Base-by-base conservation (phyloP, 2,888 invertebrate genomes). In the Hemistola chrysoprasaria region DNA sequence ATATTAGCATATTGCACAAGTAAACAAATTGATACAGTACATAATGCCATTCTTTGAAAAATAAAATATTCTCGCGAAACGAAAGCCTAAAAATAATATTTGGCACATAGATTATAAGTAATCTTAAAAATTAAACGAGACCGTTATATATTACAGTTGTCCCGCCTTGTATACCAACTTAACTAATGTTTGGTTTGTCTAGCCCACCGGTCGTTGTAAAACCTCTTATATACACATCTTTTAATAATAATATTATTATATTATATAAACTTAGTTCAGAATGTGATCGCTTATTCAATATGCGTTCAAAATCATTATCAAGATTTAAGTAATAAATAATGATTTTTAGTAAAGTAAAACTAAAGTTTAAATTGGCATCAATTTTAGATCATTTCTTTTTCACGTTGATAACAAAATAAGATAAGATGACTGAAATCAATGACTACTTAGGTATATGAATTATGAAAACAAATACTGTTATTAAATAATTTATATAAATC, bases 101-200 rank as follows among this genome's bases (percentile, higher is more conserved):
- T 83, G 83, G 81, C 85, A 81, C 78, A 68, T 69, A 75, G 66
- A 61, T 75, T 75, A 76, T 71, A 61, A 40, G 61, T 69, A 68
- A 59, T 27, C 46, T 40, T 51, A 57, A 52, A 40, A 26, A 8
- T 44, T 58, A 59, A 59, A 76, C 70, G 83, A 78, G 81, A 70
- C 53, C 50, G 54, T 66, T 80, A 86, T 87, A 82, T 86, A 47
- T 53, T 85, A 88, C 87, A 87, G 54, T 44, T 56, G 56, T 71
- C 86, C 41, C 82, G 73, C 74, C 83, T 53, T 55, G 42, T 22
- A 47, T 47, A 53, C 52, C 45, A 59, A 62, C 72, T 45, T 83
- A 82, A 74, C 58, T 82, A 79, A 78, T 87, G 83, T 88, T 87
- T 88, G 87, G 87, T 88, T 86, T 77, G 64, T 78, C 87, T 87